These are phyloP conservation scores for Kuschelorhynchus macadamiae DNA, from an alignment of 2,888 invertebrate genomes.

Conservation along the genomic window DNA sequence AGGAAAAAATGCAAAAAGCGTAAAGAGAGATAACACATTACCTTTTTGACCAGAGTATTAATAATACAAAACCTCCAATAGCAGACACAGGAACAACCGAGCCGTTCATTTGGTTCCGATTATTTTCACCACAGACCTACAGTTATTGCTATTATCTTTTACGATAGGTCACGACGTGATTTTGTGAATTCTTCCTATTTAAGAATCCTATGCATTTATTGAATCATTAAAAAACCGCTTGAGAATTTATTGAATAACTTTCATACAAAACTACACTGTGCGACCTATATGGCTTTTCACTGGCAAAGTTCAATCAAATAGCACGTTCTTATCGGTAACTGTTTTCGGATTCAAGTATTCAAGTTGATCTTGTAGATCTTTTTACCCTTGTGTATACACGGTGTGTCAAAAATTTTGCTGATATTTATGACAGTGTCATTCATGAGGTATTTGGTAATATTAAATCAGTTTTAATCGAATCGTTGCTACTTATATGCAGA, in stretches of 20 bases:
- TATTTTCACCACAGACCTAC: conserved; percentile 29
- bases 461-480: not conserved
- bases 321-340: conserved; percentile 17
- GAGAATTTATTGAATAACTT: conserved; percentile 7
- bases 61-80: conserved; percentile 34
- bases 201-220: not conserved
- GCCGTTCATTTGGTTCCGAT: conserved; percentile 36
- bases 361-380: conserved; percentile 30
- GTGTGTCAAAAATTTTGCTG: not conserved
- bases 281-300: conserved; percentile 10
- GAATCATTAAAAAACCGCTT: not conserved
- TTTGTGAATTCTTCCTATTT: conserved; percentile 20
- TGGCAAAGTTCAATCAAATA: conserved; percentile 12
- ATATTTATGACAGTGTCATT: not conserved
- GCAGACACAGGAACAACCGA: conserved; percentile 36
- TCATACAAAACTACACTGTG: conserved; percentile 5
- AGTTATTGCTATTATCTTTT: conserved; percentile 17
- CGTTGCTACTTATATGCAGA: not conserved
- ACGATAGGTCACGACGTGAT: conserved; percentile 37
- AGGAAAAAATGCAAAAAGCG: conserved; percentile 8
- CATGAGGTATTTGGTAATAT: not conserved
- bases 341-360: conserved; percentile 33
- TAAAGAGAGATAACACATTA: conserved; percentile 38
- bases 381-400: conserved; percentile 3
- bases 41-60: conserved; percentile 46